phyloP scores from a whole-genome alignment of 2,888 invertebrate genomes.

The Gymnocheta viridis region DNA sequence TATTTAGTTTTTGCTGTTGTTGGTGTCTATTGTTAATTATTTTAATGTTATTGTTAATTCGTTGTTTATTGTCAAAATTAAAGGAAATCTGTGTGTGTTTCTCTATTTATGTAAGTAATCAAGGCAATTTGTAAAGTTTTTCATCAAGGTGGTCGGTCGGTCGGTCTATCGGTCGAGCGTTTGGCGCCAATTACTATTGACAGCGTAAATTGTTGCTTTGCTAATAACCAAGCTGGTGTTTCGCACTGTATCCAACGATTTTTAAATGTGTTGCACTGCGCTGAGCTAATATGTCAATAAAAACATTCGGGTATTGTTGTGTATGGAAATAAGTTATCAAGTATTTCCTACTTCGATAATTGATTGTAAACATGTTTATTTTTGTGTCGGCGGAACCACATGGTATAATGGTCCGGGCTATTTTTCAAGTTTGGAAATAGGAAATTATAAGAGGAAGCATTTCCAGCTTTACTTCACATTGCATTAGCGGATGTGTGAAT shows the following conservation, averaged over 20 bases:
- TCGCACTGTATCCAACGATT: neutral
- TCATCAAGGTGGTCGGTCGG: constrained; percentile 1
- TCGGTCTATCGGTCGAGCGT: neutral
- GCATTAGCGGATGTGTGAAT: too few relatives aligned
- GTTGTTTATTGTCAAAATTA: constrained; percentile 49
- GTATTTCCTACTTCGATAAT: neutral
- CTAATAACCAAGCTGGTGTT: neutral
- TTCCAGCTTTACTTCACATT: too few relatives aligned
- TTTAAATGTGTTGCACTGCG: neutral
- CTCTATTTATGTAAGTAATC: constrained; percentile 22
- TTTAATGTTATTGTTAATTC: constrained; percentile 60
- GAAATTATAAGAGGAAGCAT: too few relatives aligned
- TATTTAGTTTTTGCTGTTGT: constrained; percentile 18
- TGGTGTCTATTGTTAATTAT: constrained; percentile 47
- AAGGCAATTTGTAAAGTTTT: constrained; percentile 48
- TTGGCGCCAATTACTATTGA: neutral
- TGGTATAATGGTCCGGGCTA: too few relatives aligned
- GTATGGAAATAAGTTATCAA: neutral
- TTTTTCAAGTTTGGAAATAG: too few relatives aligned
- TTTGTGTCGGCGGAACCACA: too few relatives aligned
- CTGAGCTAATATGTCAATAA: neutral
- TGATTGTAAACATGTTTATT: too few relatives aligned
- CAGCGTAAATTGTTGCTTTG: neutral
- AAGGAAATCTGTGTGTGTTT: constrained; percentile 36
- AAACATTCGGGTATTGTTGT: neutral